Conservation (phyloP, 2,113 vertebrate genomes). For the Ceyx cyanopectus region DNA sequence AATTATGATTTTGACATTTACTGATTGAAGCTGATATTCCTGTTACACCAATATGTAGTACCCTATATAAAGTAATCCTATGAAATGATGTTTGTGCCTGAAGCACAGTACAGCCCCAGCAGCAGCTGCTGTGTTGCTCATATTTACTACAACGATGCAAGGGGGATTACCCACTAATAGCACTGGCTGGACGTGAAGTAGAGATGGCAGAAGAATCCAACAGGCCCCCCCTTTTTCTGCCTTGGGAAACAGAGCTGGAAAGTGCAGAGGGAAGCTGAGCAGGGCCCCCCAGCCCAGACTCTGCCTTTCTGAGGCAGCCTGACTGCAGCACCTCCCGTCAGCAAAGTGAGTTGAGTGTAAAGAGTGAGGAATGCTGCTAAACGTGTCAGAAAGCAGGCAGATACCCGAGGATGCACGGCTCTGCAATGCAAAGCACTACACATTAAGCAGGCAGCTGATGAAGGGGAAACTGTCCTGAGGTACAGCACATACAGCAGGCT, state of each 20-base stretch:
- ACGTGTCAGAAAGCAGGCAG: conserved; percentile 75
- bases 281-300: conserved; percentile 14
- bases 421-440: conserved; percentile 66
- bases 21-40: conserved; percentile 12
- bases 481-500: conserved; percentile 55
- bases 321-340: conserved; percentile 70
- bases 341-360: conserved; percentile 65
- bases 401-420: conserved; percentile 63
- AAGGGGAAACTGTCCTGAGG: conserved; percentile 55
- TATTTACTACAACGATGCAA: neutral
- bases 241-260: neutral
- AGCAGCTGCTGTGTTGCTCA: neutral
- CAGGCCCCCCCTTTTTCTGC: neutral
- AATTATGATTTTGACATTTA: conserved; percentile 31
- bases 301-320: conserved; percentile 36
- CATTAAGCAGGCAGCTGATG: conserved; percentile 68
- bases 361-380: conserved; percentile 75
- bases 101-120: neutral
- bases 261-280: neutral
- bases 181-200: neutral
- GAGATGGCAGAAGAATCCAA: neutral
- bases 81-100: neutral
- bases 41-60: neutral
- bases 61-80: neutral
- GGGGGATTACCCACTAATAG: neutral